phyloP scores from a whole-genome alignment of 2,113 vertebrate species.

The Nothocercus julius region DNA sequence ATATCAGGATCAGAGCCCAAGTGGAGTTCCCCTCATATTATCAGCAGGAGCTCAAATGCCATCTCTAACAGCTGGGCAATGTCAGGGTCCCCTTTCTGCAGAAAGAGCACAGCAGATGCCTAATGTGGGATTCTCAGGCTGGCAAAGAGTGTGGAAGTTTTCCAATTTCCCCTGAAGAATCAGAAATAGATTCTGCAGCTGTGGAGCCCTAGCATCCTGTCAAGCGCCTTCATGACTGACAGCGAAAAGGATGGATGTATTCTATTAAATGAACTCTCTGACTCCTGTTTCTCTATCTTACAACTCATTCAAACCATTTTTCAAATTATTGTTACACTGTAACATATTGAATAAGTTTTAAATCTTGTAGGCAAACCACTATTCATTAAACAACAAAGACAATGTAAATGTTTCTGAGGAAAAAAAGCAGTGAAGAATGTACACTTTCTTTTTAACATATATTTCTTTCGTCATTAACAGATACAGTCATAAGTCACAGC shows the following conservation, averaged over 20 bases:
- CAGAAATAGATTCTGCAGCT: constrained; percentile 51
- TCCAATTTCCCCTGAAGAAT: constrained; percentile 40
- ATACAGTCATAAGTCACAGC: not conserved
- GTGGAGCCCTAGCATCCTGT: constrained; percentile 38
- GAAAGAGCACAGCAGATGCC: constrained; percentile 5
- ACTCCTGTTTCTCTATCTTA: not conserved
- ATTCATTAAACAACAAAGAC: not conserved
- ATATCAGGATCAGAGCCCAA: not conserved
- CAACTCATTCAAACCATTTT: not conserved
- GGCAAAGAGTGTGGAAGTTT: constrained; percentile 36
- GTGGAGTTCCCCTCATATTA: not conserved
- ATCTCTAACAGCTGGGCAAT: constrained; percentile 34
- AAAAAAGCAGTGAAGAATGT: not conserved
- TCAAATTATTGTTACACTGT: not conserved
- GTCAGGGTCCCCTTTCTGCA: constrained; percentile 33
- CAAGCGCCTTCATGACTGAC: constrained; percentile 43
- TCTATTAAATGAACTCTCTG: not conserved
- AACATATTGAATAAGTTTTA: not conserved
- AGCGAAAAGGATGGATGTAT: constrained; percentile 35
- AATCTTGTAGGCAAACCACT: not conserved
- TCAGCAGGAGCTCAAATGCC: constrained; percentile 25
- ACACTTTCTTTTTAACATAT: not conserved
- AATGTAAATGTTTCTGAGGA: not conserved
- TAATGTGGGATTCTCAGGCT: constrained; percentile 15
- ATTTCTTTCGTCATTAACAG: not conserved